Evolutionary conservation across 1,140 invertebrate species (phyloP).

Genomic region (Tetramorium alpestre): DNA sequence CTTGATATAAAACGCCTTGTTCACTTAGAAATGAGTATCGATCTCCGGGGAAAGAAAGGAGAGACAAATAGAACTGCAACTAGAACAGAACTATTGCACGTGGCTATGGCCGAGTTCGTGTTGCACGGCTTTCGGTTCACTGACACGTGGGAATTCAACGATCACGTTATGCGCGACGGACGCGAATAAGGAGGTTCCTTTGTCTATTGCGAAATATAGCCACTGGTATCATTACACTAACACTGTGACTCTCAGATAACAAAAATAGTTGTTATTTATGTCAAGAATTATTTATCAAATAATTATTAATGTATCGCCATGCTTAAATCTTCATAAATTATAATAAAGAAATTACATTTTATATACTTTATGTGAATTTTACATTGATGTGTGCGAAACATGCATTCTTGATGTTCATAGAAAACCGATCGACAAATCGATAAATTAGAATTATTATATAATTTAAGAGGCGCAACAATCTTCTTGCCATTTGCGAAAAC

Average conservation of each 20-base stretch:
- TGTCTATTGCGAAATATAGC: constrained; percentile 43
- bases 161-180: constrained; percentile 14
- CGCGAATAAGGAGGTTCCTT: constrained; percentile 30
- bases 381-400: not conserved
- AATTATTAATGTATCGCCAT: not conserved
- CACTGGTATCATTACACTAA: not conserved
- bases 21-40: constrained; percentile 20
- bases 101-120: constrained; percentile 27
- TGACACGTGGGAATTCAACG: constrained; percentile 61
- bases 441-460: not conserved
- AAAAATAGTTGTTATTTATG: constrained; percentile 20
- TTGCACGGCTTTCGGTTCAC: constrained; percentile 39
- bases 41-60: not conserved
- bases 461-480: not conserved
- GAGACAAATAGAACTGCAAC: constrained; percentile 10
- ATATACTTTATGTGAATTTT: not conserved
- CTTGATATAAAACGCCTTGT: too few species aligned
- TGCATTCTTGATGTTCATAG: not conserved
- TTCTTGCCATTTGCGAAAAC: constrained; percentile 4
- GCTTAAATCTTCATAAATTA: not conserved
- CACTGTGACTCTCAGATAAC: not conserved
- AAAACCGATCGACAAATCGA: not conserved
- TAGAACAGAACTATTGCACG: constrained; percentile 26
- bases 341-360: not conserved
- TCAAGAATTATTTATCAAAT: not conserved